phyloP scores from a whole-genome alignment of 2,888 invertebrate species.

The Nomada ruficornis region DNA sequence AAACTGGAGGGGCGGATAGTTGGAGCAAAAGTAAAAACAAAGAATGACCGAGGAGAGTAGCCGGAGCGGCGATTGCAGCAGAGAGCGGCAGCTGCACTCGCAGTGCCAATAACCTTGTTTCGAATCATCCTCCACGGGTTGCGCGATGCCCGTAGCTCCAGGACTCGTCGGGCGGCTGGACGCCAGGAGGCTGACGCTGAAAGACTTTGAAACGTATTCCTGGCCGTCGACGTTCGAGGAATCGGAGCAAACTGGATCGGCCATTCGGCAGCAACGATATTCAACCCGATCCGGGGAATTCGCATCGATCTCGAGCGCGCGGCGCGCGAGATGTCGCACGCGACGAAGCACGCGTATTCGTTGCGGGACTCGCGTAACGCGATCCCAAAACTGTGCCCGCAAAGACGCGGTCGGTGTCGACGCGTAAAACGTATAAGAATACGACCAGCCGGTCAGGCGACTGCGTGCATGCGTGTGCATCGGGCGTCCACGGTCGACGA shows the following conservation, averaged over 20 bases:
- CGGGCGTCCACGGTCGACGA: conserved; percentile 8
- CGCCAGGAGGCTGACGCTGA: background rate
- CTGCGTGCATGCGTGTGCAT: conserved; percentile 16
- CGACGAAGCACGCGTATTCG: conserved; percentile 52
- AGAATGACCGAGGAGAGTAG: conserved; percentile 26
- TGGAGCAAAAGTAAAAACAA: conserved; percentile 22
- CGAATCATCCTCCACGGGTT: conserved; percentile 78
- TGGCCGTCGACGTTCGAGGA: too few species aligned
- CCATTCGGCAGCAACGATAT: conserved; percentile 48
- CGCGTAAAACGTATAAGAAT: conserved; percentile 59
- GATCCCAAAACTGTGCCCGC: conserved; percentile 66
- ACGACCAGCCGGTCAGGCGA: background rate
- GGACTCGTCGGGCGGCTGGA: too few species aligned
- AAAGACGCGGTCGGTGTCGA: conserved; percentile 64
- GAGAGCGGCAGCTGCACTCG: conserved; percentile 72
- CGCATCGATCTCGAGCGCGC: conserved; percentile 11
- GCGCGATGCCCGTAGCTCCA: conserved; percentile 64
- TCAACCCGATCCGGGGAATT: conserved; percentile 9
- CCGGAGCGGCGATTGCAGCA: conserved; percentile 30
- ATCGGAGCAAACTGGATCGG: conserved; percentile 40
- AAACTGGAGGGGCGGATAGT: conserved; percentile 1
- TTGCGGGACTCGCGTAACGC: conserved; percentile 64
- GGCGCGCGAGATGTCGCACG: conserved; percentile 26
- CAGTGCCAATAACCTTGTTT: conserved; percentile 79
- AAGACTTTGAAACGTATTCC: too few species aligned